Evolutionary conservation across 2,797 vertebrate genomes (phyloP).

Genomic region (Chaetodon trifasciatus): DNA sequence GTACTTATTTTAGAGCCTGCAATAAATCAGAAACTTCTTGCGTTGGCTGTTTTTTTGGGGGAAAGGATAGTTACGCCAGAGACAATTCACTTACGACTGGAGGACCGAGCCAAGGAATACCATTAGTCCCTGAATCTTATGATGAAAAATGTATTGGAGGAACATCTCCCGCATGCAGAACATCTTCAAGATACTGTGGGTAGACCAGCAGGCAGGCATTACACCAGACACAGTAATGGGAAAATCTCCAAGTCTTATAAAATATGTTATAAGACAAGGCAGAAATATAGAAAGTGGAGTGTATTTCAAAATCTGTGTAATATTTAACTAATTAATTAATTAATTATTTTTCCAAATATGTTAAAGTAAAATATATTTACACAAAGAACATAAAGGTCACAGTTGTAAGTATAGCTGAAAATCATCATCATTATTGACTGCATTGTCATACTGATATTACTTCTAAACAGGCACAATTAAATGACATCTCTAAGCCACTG

Average conservation of each 20-base stretch:
- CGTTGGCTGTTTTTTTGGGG: neutral
- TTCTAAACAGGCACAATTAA: neutral
- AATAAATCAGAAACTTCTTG: slow-evolving; percentile 48
- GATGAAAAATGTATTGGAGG: slow-evolving; percentile 9
- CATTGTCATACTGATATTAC: too few species aligned
- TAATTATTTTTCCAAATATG: neutral
- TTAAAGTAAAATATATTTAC: neutral
- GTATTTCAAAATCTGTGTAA: neutral
- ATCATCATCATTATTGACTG: neutral
- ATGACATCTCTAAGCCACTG: neutral
- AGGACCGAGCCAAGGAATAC: slow-evolving; percentile 42
- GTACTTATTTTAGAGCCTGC: slow-evolving; percentile 25
- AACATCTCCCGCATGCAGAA: slow-evolving; percentile 30
- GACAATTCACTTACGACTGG: slow-evolving; percentile 47
- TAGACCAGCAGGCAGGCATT: neutral
- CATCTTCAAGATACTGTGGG: neutral
- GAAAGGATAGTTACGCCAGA: slow-evolving; percentile 11
- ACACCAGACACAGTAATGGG: neutral
- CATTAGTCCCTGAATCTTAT: slow-evolving; percentile 28
- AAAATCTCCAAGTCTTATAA: neutral
- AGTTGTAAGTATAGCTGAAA: neutral
- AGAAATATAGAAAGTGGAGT: neutral
- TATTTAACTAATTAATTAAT: too few species aligned
- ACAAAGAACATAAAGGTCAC: neutral
- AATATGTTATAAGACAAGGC: neutral